Percentiles rank a stretch among this genome's conserved stretches.
Conservation (phyloP, 2,797 vertebrate genomes). For the Sphenopsis melanotis region DNA sequence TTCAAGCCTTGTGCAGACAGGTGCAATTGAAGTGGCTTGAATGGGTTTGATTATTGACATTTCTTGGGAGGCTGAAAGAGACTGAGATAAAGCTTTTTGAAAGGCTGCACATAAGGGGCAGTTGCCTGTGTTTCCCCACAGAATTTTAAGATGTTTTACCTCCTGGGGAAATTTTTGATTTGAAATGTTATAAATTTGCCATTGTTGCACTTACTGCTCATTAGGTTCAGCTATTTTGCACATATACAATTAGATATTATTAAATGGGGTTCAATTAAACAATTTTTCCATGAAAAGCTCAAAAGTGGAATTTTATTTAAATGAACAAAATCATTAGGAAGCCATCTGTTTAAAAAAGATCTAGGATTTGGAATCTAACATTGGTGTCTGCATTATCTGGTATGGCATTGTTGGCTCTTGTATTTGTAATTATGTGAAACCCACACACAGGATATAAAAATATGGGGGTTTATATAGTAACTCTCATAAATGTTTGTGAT, state of each 20-base stretch:
- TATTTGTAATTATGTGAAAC: neutral
- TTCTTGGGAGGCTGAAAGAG: neutral
- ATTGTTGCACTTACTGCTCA: neutral
- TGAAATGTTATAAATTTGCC: constrained; percentile 16
- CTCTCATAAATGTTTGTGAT: neutral
- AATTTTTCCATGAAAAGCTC: neutral
- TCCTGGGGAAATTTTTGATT: neutral
- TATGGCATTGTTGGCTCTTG: neutral
- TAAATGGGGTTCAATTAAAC: neutral
- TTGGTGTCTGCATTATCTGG: neutral
- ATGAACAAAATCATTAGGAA: neutral
- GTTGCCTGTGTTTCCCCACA: neutral
- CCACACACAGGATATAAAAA: neutral
- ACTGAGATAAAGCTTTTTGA: neutral
- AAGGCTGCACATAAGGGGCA: neutral
- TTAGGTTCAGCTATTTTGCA: neutral
- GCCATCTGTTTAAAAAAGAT: neutral
- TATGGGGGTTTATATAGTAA: neutral
- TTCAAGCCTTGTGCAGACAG: neutral
- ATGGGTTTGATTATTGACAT: neutral
- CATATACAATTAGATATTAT: neutral
- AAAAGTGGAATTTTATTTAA: neutral
- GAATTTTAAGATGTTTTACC: constrained; percentile 23
- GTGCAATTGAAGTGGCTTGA: neutral
- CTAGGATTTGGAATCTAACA: neutral